These are phyloP conservation scores for Gerris buenoi DNA, from an alignment of 1,140 invertebrate genomes.

Conservation along the genomic window DNA sequence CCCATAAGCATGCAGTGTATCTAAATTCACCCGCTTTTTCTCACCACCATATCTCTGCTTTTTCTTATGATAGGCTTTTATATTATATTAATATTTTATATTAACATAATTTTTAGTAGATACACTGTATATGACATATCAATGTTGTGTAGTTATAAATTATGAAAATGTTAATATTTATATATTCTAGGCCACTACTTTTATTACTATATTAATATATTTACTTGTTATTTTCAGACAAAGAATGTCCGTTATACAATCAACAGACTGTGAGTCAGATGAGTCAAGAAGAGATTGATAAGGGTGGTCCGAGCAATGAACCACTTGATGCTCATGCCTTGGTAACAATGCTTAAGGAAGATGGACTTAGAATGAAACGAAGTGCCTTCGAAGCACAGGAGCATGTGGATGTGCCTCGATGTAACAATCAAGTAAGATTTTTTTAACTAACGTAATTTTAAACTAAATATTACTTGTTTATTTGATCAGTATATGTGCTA, in stretches of 20 bases:
- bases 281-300: slow-evolving; percentile 5
- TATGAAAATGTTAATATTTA: background rate
- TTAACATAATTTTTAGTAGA: background rate
- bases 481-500: too few relatives aligned
- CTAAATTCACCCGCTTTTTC: too few relatives aligned
- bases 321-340: slow-evolving; percentile 52
- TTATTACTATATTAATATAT: background rate
- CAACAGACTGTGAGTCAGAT: slow-evolving; percentile 51
- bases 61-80: background rate
- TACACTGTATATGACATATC: too few relatives aligned
- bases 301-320: slow-evolving; percentile 36
- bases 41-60: background rate
- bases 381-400: slow-evolving; percentile 46
- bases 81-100: background rate
- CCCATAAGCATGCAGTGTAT: too few relatives aligned
- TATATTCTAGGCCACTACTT: background rate
- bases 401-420: slow-evolving; percentile 35
- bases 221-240: slow-evolving; percentile 41
- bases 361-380: slow-evolving; percentile 68
- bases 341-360: slow-evolving; percentile 80
- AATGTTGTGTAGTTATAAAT: too few relatives aligned
- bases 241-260: slow-evolving; percentile 86
- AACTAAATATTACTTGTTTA: too few relatives aligned
- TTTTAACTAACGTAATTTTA: too few relatives aligned
- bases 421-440: background rate